Conservation (phyloP, 2,113 vertebrate species). For the Carettochelys insculpta region DNA sequence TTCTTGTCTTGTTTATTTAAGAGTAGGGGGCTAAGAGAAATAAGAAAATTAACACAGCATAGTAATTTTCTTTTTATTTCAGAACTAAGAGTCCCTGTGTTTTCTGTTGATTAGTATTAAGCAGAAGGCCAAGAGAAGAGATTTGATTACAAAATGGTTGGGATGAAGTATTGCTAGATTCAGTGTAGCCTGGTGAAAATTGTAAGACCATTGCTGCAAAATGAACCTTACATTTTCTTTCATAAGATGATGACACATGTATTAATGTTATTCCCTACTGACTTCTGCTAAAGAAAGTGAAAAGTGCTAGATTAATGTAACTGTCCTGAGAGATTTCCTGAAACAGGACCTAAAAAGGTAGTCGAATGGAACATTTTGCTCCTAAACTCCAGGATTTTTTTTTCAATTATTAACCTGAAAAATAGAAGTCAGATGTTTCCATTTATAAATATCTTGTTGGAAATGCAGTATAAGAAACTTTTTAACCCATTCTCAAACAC, state of each 20-base stretch:
- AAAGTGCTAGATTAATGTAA: neutral
- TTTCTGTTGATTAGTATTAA: neutral
- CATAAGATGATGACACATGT: neutral
- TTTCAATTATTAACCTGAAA: constrained; percentile 29
- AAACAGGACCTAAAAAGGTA: constrained; percentile 18
- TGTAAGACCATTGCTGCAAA: neutral
- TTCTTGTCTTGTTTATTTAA: neutral
- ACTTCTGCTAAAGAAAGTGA: neutral
- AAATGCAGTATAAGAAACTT: constrained; percentile 27
- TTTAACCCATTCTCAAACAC: constrained; percentile 32
- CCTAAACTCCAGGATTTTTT: neutral
- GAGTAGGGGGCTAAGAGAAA: neutral
- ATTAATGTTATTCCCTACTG: neutral
- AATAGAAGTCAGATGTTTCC: constrained; percentile 58
- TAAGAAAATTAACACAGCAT: neutral
- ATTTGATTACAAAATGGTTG: neutral
- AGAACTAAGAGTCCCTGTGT: neutral
- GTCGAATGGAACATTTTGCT: constrained; percentile 46
- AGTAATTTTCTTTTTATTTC: neutral
- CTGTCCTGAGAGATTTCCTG: neutral
- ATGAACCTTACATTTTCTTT: neutral
- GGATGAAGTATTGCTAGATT: neutral
- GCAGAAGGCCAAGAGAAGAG: neutral
- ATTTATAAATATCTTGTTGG: constrained; percentile 63
- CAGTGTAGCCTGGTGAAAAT: neutral